Evolutionary conservation across 2,888 invertebrate species (phyloP).

Genomic region (Drosophila kuntzei): DNA sequence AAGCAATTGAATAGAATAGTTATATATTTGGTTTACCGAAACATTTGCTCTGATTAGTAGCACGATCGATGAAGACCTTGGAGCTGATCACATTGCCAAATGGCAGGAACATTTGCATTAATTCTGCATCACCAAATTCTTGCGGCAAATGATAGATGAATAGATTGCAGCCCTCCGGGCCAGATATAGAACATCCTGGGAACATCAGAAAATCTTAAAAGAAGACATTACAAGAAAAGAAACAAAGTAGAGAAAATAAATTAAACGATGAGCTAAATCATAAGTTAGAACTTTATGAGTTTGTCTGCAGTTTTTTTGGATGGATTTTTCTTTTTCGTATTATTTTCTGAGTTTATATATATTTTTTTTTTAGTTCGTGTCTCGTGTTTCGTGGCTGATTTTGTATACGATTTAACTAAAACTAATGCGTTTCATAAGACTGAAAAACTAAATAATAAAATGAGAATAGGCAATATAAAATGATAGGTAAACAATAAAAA

Average conservation of each 20-base stretch:
- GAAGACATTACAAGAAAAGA: conserved; percentile 86
- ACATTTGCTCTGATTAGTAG: conserved; percentile 99
- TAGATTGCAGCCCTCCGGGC: conserved; percentile 99
- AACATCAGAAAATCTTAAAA: conserved; percentile 90
- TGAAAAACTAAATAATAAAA: conserved; percentile 44
- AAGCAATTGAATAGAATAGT: too few species aligned
- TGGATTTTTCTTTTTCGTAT: conserved; percentile 19
- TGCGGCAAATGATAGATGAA: conserved; percentile 99
- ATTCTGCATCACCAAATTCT: conserved; percentile 99
- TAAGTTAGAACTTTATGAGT: conserved; percentile 64
- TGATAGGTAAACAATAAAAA: conserved; percentile 18
- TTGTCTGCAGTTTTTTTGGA: conserved; percentile 46
- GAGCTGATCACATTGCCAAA: conserved; percentile 99
- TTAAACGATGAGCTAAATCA: conserved; percentile 75
- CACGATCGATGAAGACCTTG: conserved; percentile 99
- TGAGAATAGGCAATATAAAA: conserved; percentile 33
- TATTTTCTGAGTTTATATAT: not conserved
- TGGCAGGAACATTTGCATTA: conserved; percentile 99
- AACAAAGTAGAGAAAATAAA: conserved; percentile 75
- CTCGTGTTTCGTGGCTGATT: conserved; percentile 64
- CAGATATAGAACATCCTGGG: conserved; percentile 97
- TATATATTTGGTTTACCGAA: conserved; percentile 90
- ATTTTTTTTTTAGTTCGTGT: conserved; percentile 26
- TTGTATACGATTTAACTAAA: conserved; percentile 62
- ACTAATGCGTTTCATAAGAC: conserved; percentile 51